Evolutionary conservation across 1,140 invertebrate species (phyloP).

Genomic region (Archivesica marissinica): DNA sequence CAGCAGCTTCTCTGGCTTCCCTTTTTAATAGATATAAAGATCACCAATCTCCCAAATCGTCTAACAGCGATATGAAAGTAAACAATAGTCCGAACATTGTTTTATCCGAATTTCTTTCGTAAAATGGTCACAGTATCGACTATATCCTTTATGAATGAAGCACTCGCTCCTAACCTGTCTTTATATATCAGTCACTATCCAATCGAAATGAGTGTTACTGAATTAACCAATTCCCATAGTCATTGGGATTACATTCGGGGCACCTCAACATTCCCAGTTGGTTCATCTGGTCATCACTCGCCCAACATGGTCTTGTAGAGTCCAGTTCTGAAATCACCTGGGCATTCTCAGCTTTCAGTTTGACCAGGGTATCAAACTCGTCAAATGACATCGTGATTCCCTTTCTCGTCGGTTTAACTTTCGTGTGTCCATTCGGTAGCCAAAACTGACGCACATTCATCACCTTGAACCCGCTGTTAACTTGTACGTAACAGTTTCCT

Average conservation of each 20-base stretch:
- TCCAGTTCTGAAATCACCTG: not conserved
- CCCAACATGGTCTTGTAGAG: not conserved
- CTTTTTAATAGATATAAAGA: no score
- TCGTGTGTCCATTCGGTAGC: not conserved
- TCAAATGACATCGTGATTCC: not conserved
- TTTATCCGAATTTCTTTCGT: no score
- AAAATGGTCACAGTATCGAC: no score
- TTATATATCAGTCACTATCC: no score
- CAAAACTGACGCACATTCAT: not conserved
- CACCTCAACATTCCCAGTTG: not conserved
- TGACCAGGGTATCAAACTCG: not conserved
- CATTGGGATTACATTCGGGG: conserved; percentile 7
- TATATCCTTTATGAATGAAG: no score
- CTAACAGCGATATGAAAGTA: no score
- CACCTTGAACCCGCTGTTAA: not conserved
- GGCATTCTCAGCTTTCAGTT: not conserved
- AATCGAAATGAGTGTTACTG: no score
- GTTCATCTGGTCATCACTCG: not conserved
- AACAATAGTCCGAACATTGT: no score
- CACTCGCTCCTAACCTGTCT: no score
- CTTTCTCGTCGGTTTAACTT: conserved; percentile 1
- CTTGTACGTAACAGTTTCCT: conserved; percentile 6
- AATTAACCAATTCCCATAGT: not conserved
- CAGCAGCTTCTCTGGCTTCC: no score
- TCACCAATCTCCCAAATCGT: no score